A percentile compares a stretch with the other conserved stretches of the same genome.
Conservation (phyloP, 2,113 vertebrate species). For the Emydocephalus ijimae region DNA sequence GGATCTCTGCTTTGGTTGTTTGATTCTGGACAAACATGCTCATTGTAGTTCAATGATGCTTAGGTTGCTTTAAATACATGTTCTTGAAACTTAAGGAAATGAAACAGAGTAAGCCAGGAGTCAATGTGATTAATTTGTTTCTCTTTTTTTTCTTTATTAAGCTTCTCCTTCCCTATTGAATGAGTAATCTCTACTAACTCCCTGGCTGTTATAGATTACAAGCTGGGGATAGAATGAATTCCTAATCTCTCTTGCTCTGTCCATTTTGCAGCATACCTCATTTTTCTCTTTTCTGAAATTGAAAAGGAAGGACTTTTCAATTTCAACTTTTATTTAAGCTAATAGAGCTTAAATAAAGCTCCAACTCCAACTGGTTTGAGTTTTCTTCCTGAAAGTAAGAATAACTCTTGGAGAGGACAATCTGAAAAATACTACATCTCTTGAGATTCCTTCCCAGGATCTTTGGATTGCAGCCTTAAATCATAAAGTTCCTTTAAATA, state of each 20-base stretch:
- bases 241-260: background rate
- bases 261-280: background rate
- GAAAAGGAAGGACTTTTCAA: background rate
- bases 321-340: background rate
- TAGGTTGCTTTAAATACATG: background rate
- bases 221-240: background rate
- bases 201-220: background rate
- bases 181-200: background rate
- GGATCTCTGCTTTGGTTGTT: background rate
- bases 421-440: background rate
- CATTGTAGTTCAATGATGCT: background rate
- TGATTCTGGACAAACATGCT: background rate
- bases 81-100: background rate
- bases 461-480: background rate
- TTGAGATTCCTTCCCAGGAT: background rate
- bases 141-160: background rate
- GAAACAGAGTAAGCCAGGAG: background rate
- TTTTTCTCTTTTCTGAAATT: background rate
- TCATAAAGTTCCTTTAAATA: background rate
- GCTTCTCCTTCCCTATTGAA: background rate
- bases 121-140: background rate
- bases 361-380: background rate
- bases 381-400: background rate
- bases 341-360: background rate
- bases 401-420: background rate